phyloP scores from a whole-genome alignment of 2,888 invertebrate species.

The Salpingus planirostris region DNA sequence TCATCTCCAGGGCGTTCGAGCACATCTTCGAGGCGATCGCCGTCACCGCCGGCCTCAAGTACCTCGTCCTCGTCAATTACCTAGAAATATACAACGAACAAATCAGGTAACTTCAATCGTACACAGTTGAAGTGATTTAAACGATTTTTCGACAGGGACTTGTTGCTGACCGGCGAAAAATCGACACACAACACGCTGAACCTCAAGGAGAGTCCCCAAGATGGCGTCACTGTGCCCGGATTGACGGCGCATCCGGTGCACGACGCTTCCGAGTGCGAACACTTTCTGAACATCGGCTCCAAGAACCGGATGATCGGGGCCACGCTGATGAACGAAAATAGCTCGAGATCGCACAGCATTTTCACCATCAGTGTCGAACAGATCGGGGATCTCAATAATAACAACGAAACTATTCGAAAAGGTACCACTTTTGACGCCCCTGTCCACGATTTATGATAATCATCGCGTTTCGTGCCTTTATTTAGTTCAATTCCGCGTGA shows the following conservation, averaged over 20 bases:
- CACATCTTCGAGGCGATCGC: conserved; percentile 82
- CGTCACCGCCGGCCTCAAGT: conserved; percentile 61
- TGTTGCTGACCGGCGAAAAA: conserved; percentile 34
- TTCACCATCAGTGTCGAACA: conserved; percentile 80
- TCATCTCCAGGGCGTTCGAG: conserved; percentile 74
- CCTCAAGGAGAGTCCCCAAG: conserved; percentile 46
- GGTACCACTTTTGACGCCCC: too few relatives aligned
- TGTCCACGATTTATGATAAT: too few relatives aligned
- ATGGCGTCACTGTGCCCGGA: conserved; percentile 47
- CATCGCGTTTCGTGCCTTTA: too few relatives aligned
- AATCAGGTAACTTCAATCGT: conserved; percentile 40
- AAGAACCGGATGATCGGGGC: conserved; percentile 73
- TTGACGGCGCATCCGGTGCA: conserved; percentile 69
- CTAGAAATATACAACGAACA: conserved; percentile 82
- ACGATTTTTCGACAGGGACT: conserved; percentile 32
- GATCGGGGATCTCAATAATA: conserved; percentile 46
- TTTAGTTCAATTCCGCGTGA: too few relatives aligned
- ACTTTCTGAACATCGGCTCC: conserved; percentile 66
- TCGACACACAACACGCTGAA: conserved; percentile 29
- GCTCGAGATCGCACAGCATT: conserved; percentile 80
- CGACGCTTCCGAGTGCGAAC: conserved; percentile 66
- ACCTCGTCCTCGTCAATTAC: conserved; percentile 68
- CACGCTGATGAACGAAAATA: conserved; percentile 82
- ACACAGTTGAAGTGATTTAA: neutral
- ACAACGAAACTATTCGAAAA: conserved; percentile 37